Evolutionary conservation across 2,888 invertebrate species (phyloP), one percentile per base, ranked within the genome.

Genomic region (Aporophyla lueneburgensis): DNA sequence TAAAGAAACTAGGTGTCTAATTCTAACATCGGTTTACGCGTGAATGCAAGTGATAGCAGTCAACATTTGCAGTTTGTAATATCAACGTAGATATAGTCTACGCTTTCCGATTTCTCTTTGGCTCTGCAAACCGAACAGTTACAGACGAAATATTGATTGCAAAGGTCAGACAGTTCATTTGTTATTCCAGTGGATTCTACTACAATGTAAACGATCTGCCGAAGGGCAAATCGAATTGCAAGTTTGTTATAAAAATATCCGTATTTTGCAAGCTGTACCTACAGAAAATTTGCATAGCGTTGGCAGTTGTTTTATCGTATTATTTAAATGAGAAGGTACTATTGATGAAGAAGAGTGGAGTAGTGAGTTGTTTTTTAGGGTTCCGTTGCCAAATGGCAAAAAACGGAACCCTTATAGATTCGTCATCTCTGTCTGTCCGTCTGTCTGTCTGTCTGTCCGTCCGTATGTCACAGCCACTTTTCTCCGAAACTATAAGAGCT

Each of bases 91-190:
- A 78, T 80, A 86, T 77, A 78, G 76, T 74, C 68, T 59, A 75
- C 76, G 62, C 76, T 69, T 74, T 76, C 69, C 80, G 70, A 86
- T 85, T 88, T 78, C 75, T 83, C 81, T 76, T 81, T 76, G 82
- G 67, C 66, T 81, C 58, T 76, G 71, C 73, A 77, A 78, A 81
- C 85, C 71, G 74, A 82, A 84, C 71, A 72, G 79, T 83, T 71
- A 85, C 81, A 82, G 86, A 84, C 78, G 76, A 87, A 87, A 87
- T 87, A 87, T 86, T 88, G 88, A 88, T 88, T 87, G 82, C 86
- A 84, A 87, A 87, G 84, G 88, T 87, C 86, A 81, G 88, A 80
- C 84, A 78, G 86, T 87, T 86, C 88, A 87, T 87, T 88, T 88
- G 85, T 88, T 88, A 87, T 87, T 88, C 87, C 71, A 83, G 79